Base-by-base conservation (phyloP, 2,888 invertebrate genomes). In the Cephus nigrinus region DNA sequence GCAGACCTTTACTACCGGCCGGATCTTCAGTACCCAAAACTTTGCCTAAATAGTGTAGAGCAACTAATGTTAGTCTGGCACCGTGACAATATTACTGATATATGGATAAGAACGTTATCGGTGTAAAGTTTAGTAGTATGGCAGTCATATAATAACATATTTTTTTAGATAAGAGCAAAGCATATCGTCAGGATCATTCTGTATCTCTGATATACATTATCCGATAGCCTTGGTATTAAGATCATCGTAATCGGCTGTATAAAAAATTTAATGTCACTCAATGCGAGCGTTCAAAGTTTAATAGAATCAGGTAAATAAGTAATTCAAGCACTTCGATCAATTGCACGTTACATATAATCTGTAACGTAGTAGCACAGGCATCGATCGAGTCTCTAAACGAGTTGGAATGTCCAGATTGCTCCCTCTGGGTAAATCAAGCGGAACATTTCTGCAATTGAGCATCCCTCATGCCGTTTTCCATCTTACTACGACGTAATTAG, bases 1-100 rank as follows among this genome's bases (percentile, higher is more conserved):
- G 93, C 86, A 96, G 92, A 75, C 94, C 94, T 83, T 94, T 92
- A 78, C 89, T 91, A 74, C 91, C 94, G 31, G 89, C 93, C 90
- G 92, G 90, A 81, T 92, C 92, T 34, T 92, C 91, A 9, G 84
- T 86, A 68, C 89, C 89, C 77, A 89, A 82, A 76, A 90, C 82
- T 84, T 89, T 89, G 73, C 90, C 90, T 91, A 82, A 35, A 69
- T 55, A 23, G 55, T 68, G 68, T 34, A 71, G 33, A 74, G 32
- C 23, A 15, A 74, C 35, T 23, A 35, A 30, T 0, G 35, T 71
- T 71, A 71, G 31, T 11, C 33, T 33, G 30, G 33, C 9, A 12
- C 30, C 33, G 71, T 23, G 11, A 71, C 3, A 33, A 30, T 55
- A 55, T 55, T 55, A 55, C 55, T 23, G 55, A 55, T 23, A 23